Conservation (phyloP, 1,140 invertebrate species). For the Dufourea novaeangliae region DNA sequence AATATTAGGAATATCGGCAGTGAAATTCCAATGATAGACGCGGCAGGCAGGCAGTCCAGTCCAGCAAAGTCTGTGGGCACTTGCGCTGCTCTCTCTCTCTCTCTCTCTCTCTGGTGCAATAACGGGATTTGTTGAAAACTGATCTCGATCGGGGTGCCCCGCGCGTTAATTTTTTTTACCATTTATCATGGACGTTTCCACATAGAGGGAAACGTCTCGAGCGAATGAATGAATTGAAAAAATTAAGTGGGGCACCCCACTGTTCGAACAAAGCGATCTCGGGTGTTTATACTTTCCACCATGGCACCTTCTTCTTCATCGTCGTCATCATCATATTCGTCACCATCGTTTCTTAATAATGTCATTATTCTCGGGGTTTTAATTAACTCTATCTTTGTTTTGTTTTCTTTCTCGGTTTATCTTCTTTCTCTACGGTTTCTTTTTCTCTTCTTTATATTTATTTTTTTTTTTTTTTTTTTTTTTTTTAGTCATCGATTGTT, state of each 20-base stretch:
- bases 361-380: conserved; percentile 56
- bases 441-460: conserved; percentile 23
- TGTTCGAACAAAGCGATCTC: conserved; percentile 70
- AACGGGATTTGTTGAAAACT: conserved; percentile 71
- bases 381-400: conserved; percentile 32
- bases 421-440: conserved; percentile 26
- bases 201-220: conserved; percentile 53
- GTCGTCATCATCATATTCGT: conserved; percentile 67
- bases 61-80: conserved; percentile 72
- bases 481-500: conserved; percentile 61
- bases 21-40: conserved; percentile 82
- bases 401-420: conserved; percentile 39
- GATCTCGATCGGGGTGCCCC: conserved; percentile 76
- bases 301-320: conserved; percentile 73
- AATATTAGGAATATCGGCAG: conserved; percentile 82
- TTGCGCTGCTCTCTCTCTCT: conserved; percentile 75
- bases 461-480: conserved; percentile 51
- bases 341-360: conserved; percentile 58
- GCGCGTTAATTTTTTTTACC: conserved; percentile 72
- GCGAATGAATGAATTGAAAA: conserved; percentile 71
- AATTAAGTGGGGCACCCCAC: conserved; percentile 76
- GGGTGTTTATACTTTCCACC: conserved; percentile 62
- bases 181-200: conserved; percentile 68
- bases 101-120: no score
- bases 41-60: conserved; percentile 74